A percentile compares a stretch with the other conserved stretches of the same genome.
Conservation (phyloP, 2,797 vertebrate genomes). For the Pseudomugil tenellus region DNA sequence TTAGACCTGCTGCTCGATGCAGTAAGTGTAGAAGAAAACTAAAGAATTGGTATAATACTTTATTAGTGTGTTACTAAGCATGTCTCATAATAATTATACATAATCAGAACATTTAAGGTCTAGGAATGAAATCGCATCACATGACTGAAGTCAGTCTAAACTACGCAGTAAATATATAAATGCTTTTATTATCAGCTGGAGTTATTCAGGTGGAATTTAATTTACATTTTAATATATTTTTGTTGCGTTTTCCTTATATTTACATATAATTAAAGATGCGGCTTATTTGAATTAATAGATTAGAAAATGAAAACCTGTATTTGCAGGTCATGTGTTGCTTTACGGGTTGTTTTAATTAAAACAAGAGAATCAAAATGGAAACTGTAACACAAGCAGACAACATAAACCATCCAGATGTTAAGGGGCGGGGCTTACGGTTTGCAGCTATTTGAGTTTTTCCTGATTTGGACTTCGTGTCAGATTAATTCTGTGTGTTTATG, state of each 20-base stretch:
- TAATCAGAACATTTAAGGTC: neutral
- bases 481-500: neutral
- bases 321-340: neutral
- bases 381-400: too few relatives aligned
- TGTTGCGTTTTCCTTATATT: neutral
- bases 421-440: slow-evolving; percentile 14
- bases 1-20: slow-evolving; percentile 37
- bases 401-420: too few relatives aligned
- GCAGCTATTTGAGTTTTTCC: neutral
- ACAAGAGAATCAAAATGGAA: neutral
- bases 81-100: neutral
- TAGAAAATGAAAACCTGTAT: neutral
- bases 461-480: neutral
- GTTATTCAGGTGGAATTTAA: neutral
- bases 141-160: neutral
- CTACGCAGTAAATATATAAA: neutral
- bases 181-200: neutral
- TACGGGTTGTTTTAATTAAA: neutral
- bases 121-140: neutral
- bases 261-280: neutral
- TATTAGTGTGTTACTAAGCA: neutral
- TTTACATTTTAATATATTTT: neutral
- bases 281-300: slow-evolving; percentile 1
- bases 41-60: neutral
- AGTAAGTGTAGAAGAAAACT: neutral